Evolutionary conservation across 2,797 vertebrate genomes (phyloP).

Genomic region (Staurois parvus): DNA sequence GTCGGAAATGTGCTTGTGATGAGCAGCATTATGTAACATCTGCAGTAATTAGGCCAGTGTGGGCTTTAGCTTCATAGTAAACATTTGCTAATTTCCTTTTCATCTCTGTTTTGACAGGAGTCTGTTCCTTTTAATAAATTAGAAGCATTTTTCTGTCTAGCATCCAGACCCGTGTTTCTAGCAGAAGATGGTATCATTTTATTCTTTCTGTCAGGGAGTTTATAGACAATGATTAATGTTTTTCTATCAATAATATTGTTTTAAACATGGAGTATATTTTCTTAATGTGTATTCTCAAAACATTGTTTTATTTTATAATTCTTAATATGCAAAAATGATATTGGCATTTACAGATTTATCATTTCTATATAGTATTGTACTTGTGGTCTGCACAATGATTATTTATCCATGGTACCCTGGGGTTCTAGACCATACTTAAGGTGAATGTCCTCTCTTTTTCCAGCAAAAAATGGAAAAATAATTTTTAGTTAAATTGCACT

Average conservation of each 20-base stretch:
- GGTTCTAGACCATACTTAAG: too few relatives aligned
- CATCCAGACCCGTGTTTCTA: not conserved
- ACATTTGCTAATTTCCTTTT: constrained; percentile 64
- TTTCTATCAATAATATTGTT: not conserved
- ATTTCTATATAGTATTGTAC: too few relatives aligned
- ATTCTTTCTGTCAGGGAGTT: not conserved
- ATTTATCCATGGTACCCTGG: too few relatives aligned
- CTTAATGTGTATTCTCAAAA: too few relatives aligned
- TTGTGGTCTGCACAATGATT: too few relatives aligned
- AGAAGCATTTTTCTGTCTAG: constrained; percentile 3
- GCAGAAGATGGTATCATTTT: not conserved
- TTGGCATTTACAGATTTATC: too few relatives aligned
- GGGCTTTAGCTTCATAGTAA: constrained; percentile 53
- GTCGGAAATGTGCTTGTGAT: not conserved
- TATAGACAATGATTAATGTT: not conserved
- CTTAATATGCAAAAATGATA: too few relatives aligned
- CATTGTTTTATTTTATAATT: too few relatives aligned
- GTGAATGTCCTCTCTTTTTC: too few relatives aligned
- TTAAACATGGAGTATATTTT: too few relatives aligned
- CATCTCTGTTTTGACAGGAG: constrained; percentile 57
- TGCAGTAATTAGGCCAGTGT: constrained; percentile 12
- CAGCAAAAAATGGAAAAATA: too few relatives aligned
- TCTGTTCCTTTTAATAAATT: constrained; percentile 21
- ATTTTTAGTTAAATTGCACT: too few relatives aligned
- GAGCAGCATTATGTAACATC: constrained; percentile 22